Percentiles rank a stretch among this genome's conserved stretches.
Conservation (phyloP, 2,888 invertebrate genomes). For the Parnassius mnemosyne region DNA sequence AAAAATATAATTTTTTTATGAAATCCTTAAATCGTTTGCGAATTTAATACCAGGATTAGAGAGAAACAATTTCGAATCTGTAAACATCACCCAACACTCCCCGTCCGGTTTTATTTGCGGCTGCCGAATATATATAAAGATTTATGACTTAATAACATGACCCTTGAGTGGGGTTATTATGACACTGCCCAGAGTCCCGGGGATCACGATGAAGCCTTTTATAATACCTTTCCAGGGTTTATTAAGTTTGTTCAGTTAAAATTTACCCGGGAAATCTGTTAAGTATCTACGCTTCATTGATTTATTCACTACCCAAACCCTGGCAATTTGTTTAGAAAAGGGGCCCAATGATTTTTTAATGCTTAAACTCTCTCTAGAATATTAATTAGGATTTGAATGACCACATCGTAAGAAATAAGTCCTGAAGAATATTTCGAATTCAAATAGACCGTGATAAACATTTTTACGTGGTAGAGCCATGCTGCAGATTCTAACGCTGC, state of each 20-base stretch:
- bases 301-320: conserved; percentile 13
- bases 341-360: conserved; percentile 7
- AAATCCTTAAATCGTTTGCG: conserved; percentile 11
- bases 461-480: no score
- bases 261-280: conserved; percentile 33
- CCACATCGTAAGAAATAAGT: no score
- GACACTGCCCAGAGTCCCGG: conserved; percentile 38
- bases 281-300: conserved; percentile 27
- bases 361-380: no score
- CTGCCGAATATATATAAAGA: conserved; percentile 35
- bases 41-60: conserved; percentile 24
- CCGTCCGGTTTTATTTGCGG: conserved; percentile 26
- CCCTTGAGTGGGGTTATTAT: conserved; percentile 44
- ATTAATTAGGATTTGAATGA: no score
- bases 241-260: conserved; percentile 44
- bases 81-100: conserved; percentile 20
- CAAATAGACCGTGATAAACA: no score
- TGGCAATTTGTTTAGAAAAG: conserved; percentile 10
- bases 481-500: no score
- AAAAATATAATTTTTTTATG: conserved; percentile 1
- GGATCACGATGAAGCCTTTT: conserved; percentile 39
- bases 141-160: conserved; percentile 53
- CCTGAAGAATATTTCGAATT: no score
- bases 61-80: conserved; percentile 25
- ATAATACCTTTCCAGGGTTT: conserved; percentile 41